Evolutionary conservation across 2,113 vertebrate genomes (phyloP).

Genomic region (Centropristis striata): DNA sequence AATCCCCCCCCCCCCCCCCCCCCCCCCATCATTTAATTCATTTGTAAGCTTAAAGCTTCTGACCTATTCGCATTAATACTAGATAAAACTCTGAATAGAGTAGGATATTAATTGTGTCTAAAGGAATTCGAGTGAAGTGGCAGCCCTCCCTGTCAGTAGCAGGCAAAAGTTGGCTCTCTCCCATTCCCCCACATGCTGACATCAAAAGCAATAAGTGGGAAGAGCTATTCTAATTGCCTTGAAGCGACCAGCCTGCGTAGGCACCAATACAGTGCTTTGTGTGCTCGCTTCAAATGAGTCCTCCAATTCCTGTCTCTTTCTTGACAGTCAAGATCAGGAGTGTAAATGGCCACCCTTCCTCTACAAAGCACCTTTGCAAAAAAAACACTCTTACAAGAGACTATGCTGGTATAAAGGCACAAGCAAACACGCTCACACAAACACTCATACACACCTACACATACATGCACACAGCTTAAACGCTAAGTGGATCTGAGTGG

Average conservation of each 20-base stretch:
- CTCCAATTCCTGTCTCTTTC: slow-evolving; percentile 59
- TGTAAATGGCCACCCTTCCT: slow-evolving; percentile 65
- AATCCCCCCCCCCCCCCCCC: too few species aligned
- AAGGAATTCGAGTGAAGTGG: slow-evolving; percentile 68
- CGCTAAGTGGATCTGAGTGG: slow-evolving; percentile 35
- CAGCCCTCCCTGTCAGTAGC: slow-evolving; percentile 57
- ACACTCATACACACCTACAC: slow-evolving; percentile 15
- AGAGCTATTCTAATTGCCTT: slow-evolving; percentile 73
- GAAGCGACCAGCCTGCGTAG: slow-evolving; percentile 62
- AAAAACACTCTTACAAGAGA: slow-evolving; percentile 17
- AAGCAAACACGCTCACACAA: slow-evolving; percentile 15
- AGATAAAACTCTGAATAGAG: slow-evolving; percentile 68
- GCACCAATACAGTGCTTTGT: slow-evolving; percentile 60
- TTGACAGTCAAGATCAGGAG: slow-evolving; percentile 66
- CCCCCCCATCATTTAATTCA: slow-evolving; percentile 57
- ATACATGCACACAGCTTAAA: slow-evolving; percentile 17
- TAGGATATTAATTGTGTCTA: slow-evolving; percentile 62
- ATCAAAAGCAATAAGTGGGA: slow-evolving; percentile 75
- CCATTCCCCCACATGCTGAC: slow-evolving; percentile 62
- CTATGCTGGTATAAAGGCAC: neutral
- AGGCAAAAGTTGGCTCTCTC: slow-evolving; percentile 60
- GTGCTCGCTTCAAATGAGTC: slow-evolving; percentile 61
- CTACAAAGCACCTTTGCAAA: slow-evolving; percentile 52
- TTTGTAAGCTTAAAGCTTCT: slow-evolving; percentile 54
- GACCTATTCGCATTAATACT: slow-evolving; percentile 55